A percentile compares a stretch with the other conserved stretches of the same genome.
These are phyloP conservation scores for Geococcyx californianus DNA, from an alignment of 2,113 vertebrate genomes.

Conservation along the genomic window DNA sequence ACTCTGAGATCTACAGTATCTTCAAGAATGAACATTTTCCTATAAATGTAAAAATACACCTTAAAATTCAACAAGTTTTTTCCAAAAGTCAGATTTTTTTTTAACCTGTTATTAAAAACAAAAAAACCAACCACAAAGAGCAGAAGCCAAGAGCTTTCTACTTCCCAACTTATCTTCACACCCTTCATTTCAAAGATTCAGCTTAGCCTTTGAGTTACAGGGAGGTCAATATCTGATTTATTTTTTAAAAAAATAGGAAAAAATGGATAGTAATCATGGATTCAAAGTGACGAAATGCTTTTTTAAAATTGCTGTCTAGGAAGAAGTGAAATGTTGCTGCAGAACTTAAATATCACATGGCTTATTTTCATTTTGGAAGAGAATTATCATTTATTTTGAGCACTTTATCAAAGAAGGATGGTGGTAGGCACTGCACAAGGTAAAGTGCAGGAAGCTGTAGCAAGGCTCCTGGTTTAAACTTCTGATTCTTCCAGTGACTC, in stretches of 20 bases:
- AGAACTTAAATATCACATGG: neutral
- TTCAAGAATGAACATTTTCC: neutral
- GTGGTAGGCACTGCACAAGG: neutral
- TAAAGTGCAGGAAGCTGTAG: neutral
- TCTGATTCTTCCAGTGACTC: neutral
- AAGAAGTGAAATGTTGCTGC: neutral
- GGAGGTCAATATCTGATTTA: neutral
- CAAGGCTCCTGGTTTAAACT: neutral
- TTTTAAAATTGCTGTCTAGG: neutral
- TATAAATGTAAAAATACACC: neutral
- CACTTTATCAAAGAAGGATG: neutral
- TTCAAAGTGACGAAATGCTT: neutral
- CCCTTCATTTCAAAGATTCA: neutral
- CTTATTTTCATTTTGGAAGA: neutral
- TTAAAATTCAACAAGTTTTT: neutral
- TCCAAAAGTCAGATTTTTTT: neutral
- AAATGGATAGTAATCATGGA: neutral
- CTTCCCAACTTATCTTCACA: neutral
- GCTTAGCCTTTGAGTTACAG: neutral
- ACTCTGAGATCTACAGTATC: neutral
- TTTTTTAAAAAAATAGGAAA: neutral
- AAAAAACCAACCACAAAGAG: neutral
- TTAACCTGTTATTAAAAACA: neutral
- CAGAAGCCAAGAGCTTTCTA: neutral
- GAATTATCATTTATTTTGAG: neutral